Base-by-base conservation (phyloP, 2,797 vertebrate genomes). In the Tadarida brasiliensis region DNA sequence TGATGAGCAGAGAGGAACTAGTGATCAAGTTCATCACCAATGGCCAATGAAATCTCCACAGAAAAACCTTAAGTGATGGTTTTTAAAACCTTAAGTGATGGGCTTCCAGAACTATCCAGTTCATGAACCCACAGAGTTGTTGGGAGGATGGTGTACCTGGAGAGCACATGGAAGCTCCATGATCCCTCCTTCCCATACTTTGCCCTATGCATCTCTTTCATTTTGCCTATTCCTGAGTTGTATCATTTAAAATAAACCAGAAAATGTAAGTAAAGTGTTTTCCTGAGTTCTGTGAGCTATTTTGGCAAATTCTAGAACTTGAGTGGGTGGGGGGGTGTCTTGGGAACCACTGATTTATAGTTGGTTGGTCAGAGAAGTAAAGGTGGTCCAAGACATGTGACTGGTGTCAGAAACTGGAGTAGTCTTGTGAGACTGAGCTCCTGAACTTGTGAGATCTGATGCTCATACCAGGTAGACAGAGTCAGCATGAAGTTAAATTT, bases 301-400 rank as follows among this genome's bases (percentile, higher is more conserved):
- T 19, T 30, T 67, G 33, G 65, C 65, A 67, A 67, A 67, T 67
- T 33, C 17, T 67, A 33, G n/a, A 67, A 67, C 65, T 17, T 67
- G 65, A 33, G 16, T 67, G n/a, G 30, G n/a, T n/a, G n/a, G 65
- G 14, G 17, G 7, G n/a, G 7, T 7, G n/a, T 67, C 65, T 67
- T 67, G 3, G 16, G 16, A 67, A 67, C 65, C 65, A 67, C 30
- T 67, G 65, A 33, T 67, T 33, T 33, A 30, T 0, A 51, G 8
- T 30, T 0, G 7, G 44, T 61, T 15, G 1, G 2, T 65, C 28
- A 54, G 57, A 47, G 68, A 90, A 63, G 10, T 63, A 56, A 14
- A 14, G 22, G 7, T n/a, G 22, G 14, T 0, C 12, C 3, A 22
- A 0, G 0, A 49, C 5, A 33, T 44, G 7, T 4, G 24, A 44